Base-by-base conservation (phyloP, 2,888 invertebrate genomes). In the Pseudolycoriella hygida region DNA sequence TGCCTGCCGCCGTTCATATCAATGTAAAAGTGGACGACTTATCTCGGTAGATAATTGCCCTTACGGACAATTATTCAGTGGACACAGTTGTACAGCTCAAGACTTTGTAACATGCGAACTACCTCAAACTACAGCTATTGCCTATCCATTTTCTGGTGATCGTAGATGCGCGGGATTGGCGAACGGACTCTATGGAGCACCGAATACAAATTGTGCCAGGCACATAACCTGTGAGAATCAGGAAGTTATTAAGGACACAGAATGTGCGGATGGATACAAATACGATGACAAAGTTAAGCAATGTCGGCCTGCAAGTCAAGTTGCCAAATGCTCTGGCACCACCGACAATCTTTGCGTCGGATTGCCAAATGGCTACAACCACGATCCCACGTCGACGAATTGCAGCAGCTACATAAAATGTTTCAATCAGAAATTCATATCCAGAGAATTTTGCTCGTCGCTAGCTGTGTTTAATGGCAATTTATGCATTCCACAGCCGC, bases 1-100 rank as follows among this genome's bases (percentile, higher is more conserved):
- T 53, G 67, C 68, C 44, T 75, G 74, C 53, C 67, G 68, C 0
- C 67, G 74, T 12, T 62, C 62, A 19, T 62, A 71, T 47, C 59
- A 58, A 15, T 75, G 75, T 52, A 60, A 62, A 47, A 69, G 69
- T 15, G 70, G 70, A 3, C 64, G 66, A 48, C 53, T 73, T 39
- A 63, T 68, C 12, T 68, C 67, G 50, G 57, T 60, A 42, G 71
- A 70, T 18, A 59, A 66, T 30, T 74, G 74, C 53, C 62, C 63
- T 3, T 51, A 58, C 2, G 68, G 66, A 8, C 60, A 66, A 30
- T 64, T 69, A 40, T 73, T 72, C 57, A 68, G 73, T 56, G 74
- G 73, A 2, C 53, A 55, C 15, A 56, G 57, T 4, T 74, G 74
- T 54, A 63, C 66, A 12, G 55, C 60, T 8, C 53, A 61, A 15